These are phyloP conservation scores for Sympetrum striolatum DNA, from an alignment of 2,888 invertebrate genomes.

Conservation along the genomic window DNA sequence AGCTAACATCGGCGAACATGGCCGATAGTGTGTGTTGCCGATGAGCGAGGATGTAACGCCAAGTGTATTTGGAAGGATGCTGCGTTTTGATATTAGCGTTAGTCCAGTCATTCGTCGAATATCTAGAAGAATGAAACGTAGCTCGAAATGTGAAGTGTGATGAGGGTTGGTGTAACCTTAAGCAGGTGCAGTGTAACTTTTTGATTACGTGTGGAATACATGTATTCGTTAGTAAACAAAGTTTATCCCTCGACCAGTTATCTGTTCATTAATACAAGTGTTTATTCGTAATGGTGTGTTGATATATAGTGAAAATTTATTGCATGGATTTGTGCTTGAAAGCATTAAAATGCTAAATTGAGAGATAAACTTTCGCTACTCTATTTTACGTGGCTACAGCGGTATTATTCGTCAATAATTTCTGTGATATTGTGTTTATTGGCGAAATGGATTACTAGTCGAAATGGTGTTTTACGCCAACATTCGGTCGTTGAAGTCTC, in stretches of 20 bases:
- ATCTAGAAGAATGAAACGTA: neutral
- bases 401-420: too few species aligned
- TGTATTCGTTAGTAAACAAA: neutral
- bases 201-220: slow-evolving; percentile 1
- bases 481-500: neutral
- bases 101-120: neutral
- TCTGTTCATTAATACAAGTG: neutral
- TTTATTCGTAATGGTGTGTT: neutral
- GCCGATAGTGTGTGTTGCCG: neutral
- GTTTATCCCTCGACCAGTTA: neutral
- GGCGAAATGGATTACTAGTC: too few species aligned
- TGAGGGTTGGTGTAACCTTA: neutral
- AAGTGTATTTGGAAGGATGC: neutral
- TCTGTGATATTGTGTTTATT: too few species aligned
- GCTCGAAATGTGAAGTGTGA: neutral
- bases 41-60: neutral
- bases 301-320: neutral
- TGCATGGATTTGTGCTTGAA: too few species aligned
- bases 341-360: too few species aligned
- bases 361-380: too few species aligned
- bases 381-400: too few species aligned
- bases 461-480: too few species aligned
- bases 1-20: slow-evolving; percentile 30
- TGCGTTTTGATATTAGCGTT: neutral
- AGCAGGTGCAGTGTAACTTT: neutral